Percentiles rank a stretch among this genome's conserved stretches.
These are phyloP conservation scores for Eulimnadia texana DNA, from an alignment of 1,140 invertebrate genomes.

Conservation along the genomic window DNA sequence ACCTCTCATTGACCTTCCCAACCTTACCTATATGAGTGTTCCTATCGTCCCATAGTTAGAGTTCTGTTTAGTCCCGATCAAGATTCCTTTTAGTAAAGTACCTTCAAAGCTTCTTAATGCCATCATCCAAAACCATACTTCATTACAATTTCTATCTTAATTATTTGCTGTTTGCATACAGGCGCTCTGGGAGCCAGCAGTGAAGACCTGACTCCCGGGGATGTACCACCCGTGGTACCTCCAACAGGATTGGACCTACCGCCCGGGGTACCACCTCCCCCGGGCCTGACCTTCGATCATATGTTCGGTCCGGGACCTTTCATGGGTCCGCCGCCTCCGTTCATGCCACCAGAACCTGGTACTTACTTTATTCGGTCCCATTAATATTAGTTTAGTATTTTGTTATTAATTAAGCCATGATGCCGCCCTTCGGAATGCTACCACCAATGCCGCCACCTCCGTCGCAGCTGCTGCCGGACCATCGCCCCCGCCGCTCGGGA, in stretches of 20 bases:
- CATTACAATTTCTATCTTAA: too few relatives aligned
- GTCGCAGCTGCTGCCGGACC: conserved; percentile 5
- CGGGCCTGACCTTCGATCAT: conserved; percentile 5
- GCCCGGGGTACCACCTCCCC: not conserved
- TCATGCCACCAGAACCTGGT: conserved; percentile 7
- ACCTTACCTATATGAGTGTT: too few relatives aligned
- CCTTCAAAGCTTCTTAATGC: too few relatives aligned
- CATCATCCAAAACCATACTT: too few relatives aligned
- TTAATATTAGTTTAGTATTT: not conserved
- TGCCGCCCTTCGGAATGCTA: not conserved
- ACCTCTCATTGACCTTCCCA: too few relatives aligned
- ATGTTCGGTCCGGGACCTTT: conserved; percentile 9
- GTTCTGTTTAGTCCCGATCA: too few relatives aligned
- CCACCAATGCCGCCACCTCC: conserved; percentile 11
- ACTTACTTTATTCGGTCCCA: too few relatives aligned
- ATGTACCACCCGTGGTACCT: not conserved
- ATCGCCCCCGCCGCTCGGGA: conserved; percentile 13
- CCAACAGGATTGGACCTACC: conserved; percentile 4
- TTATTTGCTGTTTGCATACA: not conserved
- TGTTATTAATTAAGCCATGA: not conserved
- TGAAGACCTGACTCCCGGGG: not conserved
- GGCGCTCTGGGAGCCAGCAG: not conserved
- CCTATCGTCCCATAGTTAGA: too few relatives aligned
- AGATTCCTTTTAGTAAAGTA: too few relatives aligned
- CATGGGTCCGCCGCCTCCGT: conserved; percentile 10